Conservation (phyloP, 2,888 invertebrate species). For the Strigamia crassipes region DNA sequence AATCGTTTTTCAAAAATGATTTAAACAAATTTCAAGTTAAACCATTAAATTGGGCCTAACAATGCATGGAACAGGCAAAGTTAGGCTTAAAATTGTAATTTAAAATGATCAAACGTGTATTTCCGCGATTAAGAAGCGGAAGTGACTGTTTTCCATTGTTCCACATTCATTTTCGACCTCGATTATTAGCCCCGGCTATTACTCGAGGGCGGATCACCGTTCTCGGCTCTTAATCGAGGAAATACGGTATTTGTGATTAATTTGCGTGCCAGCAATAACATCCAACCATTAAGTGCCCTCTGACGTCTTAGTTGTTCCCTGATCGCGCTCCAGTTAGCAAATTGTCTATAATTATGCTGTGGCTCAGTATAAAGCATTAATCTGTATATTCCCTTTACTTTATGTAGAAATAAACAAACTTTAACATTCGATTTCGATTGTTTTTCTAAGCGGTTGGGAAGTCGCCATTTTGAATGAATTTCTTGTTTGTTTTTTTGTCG, state of each 20-base stretch:
- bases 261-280: constrained; percentile 3
- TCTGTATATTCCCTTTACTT: not conserved
- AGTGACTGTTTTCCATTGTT: too few relatives aligned
- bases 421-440: not conserved
- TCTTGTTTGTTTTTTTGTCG: too few relatives aligned
- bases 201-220: too few relatives aligned
- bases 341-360: too few relatives aligned
- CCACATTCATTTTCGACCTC: too few relatives aligned
- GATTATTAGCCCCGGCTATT: too few relatives aligned
- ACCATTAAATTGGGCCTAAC: too few relatives aligned
- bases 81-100: not conserved
- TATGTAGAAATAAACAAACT: not conserved
- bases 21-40: too few relatives aligned
- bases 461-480: not conserved
- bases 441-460: not conserved
- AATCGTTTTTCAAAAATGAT: not conserved
- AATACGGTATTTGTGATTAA: not conserved
- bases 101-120: not conserved
- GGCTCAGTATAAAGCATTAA: not conserved
- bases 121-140: too few relatives aligned
- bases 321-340: too few relatives aligned
- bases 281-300: not conserved
- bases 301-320: not conserved
- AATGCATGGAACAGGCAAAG: too few relatives aligned
- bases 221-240: too few relatives aligned